These are phyloP conservation scores for Peromyscus californicus DNA, from an alignment of 2,113 vertebrate species.

Conservation along the genomic window DNA sequence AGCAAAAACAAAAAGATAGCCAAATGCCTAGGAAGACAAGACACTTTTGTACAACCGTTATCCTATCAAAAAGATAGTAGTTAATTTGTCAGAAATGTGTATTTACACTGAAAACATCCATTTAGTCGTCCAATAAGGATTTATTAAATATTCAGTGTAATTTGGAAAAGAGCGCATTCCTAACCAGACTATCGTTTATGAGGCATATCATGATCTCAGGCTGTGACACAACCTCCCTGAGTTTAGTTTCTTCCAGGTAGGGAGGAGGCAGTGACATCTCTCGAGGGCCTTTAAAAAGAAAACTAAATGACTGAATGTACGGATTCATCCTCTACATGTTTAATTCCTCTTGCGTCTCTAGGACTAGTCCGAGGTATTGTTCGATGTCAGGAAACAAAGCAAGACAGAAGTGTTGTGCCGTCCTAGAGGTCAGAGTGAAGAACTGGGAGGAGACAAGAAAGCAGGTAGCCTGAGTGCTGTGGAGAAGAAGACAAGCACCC, in stretches of 20 bases:
- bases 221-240: neutral
- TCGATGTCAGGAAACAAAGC: neutral
- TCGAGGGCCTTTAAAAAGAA: neutral
- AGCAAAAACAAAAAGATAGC: neutral
- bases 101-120: neutral
- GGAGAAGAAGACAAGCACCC: neutral
- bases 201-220: neutral
- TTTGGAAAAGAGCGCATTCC: neutral
- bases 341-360: neutral
- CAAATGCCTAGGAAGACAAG: neutral
- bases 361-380: neutral
- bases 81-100: neutral
- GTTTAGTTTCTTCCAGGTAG: neutral
- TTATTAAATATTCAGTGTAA: neutral
- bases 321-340: neutral
- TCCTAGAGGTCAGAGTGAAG: neutral
- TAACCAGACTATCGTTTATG: neutral
- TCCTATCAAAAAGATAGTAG: neutral
- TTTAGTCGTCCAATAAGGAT: neutral
- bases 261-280: neutral
- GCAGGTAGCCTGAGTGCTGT: neutral
- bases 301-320: neutral
- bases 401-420: neutral
- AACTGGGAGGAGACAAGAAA: neutral
- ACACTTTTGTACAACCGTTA: neutral